Base-by-base conservation (phyloP, 37 sponge, comb jelly and placozoan species). In the Oopsacas minuta region DNA sequence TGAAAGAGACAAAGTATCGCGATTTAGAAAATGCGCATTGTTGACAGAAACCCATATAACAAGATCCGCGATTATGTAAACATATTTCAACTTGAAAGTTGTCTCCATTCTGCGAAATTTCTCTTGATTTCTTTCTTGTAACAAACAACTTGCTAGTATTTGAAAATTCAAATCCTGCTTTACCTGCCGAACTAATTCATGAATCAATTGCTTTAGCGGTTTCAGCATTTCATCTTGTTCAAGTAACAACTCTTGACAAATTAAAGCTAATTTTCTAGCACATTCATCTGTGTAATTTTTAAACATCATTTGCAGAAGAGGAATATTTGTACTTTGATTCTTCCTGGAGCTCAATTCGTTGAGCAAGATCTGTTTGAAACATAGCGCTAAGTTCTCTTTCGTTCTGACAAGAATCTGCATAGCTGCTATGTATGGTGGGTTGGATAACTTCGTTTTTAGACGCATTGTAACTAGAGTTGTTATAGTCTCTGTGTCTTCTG, bases 381-480 rank as follows among this genome's bases (percentile, higher is more conserved):
- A 61, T 10, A 61, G 22, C 22, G 20, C 7, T 3, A 82, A 15
- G 28, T 82, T 82, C 36, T 39, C 83, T 17, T 82, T 23, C 7
- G 39, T 82, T 25, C 75, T 61, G 7, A 61, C 22, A 32, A 61
- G 75, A 12, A n/a, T 61, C 28, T 61, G 75, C 28, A 95, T 90
- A 85, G 95, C 94, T 34, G 87, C 82, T 28, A 93, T 86, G 84
- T 95, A 93, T n/a, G 92, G 93, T 83, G 84, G 90, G 37, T 91
- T 91, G 37, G 94, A 87, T 39, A 92, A 89, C 52, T 94, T 93
- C 0, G 95, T 93, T 83, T 94, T 92, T 36, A 97, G 87, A 17
- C 90, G 81, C 46, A 97, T 69, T 38, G 82, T 84, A 32, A 93
- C 84, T 8, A 97, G 87, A 0, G 84, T 37, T 84, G 90, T 91